A percentile compares a stretch with the other conserved stretches of the same genome.
These are phyloP conservation scores for Globodera rostochiensis DNA, from an alignment of 1,140 invertebrate species.

Conservation along the genomic window DNA sequence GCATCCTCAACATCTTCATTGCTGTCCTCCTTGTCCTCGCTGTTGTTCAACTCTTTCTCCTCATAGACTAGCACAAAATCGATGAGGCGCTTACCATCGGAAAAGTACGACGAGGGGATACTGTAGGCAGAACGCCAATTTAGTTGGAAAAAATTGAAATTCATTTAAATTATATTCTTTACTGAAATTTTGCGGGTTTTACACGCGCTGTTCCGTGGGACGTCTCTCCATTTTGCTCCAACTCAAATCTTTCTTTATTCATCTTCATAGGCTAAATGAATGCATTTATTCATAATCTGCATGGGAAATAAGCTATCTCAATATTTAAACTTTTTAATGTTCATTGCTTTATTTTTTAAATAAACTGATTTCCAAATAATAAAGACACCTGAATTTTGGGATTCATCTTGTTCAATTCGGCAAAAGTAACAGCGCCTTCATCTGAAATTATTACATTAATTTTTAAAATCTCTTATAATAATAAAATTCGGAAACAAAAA, in stretches of 20 bases:
- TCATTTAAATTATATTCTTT: no score
- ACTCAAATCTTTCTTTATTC: constrained; percentile 2
- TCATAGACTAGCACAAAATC: constrained; percentile 63
- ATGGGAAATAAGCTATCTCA: not conserved
- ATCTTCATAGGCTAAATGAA: not conserved
- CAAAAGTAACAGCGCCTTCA: not conserved
- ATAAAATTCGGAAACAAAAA: not conserved
- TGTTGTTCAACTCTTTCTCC: constrained; percentile 33
- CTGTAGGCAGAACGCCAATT: not conserved
- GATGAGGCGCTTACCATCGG: constrained; percentile 55
- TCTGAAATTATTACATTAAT: not conserved
- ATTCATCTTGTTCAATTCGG: not conserved
- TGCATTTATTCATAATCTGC: not conserved
- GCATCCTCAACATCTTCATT: constrained; percentile 20
- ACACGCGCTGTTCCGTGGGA: not conserved
- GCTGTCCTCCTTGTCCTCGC: constrained; percentile 22
- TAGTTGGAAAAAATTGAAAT: no score
- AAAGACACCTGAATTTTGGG: not conserved
- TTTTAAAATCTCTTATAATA: not conserved
- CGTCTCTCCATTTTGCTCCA: not conserved
- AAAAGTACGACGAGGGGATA: constrained; percentile 36
- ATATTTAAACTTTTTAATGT: not conserved
- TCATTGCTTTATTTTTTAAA: not conserved
- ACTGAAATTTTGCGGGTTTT: not conserved
- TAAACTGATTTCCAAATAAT: not conserved